These are phyloP conservation scores for Eilema depressum DNA, from an alignment of 2,888 invertebrate genomes.

Conservation along the genomic window DNA sequence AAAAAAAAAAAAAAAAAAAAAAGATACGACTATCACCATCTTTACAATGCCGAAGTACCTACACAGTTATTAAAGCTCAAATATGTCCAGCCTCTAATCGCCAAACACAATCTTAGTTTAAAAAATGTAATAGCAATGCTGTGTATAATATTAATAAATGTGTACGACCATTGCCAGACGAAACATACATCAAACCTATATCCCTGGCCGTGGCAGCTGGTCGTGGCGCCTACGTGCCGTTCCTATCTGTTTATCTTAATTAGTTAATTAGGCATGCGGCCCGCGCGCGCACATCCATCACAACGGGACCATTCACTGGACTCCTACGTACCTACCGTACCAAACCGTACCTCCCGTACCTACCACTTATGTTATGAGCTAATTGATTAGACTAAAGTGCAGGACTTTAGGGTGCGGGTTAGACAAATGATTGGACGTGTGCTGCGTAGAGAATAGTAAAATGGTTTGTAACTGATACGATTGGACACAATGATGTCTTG, in stretches of 20 bases:
- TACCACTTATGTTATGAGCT: conserved; percentile 17
- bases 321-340: conserved; percentile 15
- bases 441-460: background rate
- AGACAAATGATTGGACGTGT: background rate
- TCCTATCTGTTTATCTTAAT: conserved; percentile 63
- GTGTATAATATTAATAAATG: background rate
- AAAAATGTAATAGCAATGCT: background rate
- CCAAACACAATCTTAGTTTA: background rate
- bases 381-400: conserved; percentile 20
- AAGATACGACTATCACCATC: no score
- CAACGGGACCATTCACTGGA: conserved; percentile 19
- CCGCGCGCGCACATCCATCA: conserved; percentile 49
- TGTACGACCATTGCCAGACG: background rate
- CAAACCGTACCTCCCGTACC: no score
- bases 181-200: conserved; percentile 16
- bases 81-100: background rate
- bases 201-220: conserved; percentile 11
- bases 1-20: no score
- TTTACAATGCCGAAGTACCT: background rate
- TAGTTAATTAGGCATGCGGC: conserved; percentile 63
- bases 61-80: background rate
- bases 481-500: no score
- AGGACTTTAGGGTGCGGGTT: background rate
- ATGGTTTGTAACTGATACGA: background rate
- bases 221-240: conserved; percentile 30